Evolutionary conservation across 2,888 invertebrate genomes (phyloP).

Genomic region (Thelaira solivaga): DNA sequence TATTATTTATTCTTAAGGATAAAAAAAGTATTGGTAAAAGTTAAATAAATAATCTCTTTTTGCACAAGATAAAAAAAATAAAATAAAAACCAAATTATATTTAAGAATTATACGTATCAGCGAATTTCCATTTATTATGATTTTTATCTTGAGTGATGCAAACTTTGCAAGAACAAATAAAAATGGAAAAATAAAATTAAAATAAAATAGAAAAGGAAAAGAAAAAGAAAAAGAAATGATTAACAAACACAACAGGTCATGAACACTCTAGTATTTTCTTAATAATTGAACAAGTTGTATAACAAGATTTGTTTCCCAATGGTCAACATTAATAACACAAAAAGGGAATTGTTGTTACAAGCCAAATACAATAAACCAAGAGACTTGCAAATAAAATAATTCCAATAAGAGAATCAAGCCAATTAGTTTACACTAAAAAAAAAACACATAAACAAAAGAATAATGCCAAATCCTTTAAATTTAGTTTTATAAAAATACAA

Average conservation of each 20-base stretch:
- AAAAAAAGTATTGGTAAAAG: background rate
- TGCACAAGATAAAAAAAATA: background rate
- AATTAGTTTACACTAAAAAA: conserved; percentile 40
- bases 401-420: conserved; percentile 38
- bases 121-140: conserved; percentile 38
- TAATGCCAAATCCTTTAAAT: background rate
- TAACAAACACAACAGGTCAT: conserved; percentile 34
- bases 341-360: conserved; percentile 45
- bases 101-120: conserved; percentile 35
- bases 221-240: conserved; percentile 1
- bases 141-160: conserved; percentile 40
- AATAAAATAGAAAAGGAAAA: background rate
- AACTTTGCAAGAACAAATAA: conserved; percentile 21
- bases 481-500: background rate
- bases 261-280: background rate
- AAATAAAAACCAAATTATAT: conserved; percentile 39
- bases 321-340: conserved; percentile 55
- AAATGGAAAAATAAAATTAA: conserved; percentile 11
- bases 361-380: conserved; percentile 1
- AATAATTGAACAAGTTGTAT: conserved; percentile 41
- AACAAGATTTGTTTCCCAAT: conserved; percentile 49
- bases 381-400: background rate
- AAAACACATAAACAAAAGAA: background rate
- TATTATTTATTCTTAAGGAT: background rate
- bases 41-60: background rate